Percentiles rank a stretch among this genome's conserved stretches.
These are phyloP conservation scores for Hippocampus abdominalis DNA, from an alignment of 2,113 vertebrate species.

Conservation along the genomic window DNA sequence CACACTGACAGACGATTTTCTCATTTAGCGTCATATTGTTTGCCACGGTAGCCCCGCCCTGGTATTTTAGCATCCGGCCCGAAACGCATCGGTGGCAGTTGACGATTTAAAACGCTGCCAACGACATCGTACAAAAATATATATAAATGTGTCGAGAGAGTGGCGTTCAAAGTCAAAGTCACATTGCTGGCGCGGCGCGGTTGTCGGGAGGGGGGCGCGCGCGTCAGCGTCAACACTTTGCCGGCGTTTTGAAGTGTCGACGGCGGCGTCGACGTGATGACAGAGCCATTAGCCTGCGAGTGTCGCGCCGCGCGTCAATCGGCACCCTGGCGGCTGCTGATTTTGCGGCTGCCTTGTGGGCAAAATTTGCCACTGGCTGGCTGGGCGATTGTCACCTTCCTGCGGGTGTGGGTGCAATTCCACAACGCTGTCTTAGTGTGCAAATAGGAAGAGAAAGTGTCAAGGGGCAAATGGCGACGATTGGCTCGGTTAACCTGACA, in stretches of 20 bases:
- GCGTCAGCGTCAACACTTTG: conserved; percentile 17
- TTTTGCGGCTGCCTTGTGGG: conserved; percentile 37
- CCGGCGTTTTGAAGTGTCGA: conserved; percentile 41
- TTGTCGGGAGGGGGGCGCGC: conserved; percentile 29
- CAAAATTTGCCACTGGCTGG: conserved; percentile 43
- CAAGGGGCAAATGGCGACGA: neutral
- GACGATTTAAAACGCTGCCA: neutral
- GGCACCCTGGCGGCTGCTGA: conserved; percentile 34
- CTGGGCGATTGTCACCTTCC: conserved; percentile 55
- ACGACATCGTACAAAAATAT: neutral
- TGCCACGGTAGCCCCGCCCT: no score
- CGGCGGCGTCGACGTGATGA: conserved; percentile 49
- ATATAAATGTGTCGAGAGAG: neutral
- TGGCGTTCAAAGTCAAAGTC: conserved; percentile 16
- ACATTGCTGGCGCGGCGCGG: conserved; percentile 7
- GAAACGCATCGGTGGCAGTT: neutral
- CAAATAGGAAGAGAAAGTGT: conserved; percentile 41
- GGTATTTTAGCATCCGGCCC: no score
- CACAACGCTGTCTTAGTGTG: conserved; percentile 14
- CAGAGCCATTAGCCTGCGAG: conserved; percentile 50
- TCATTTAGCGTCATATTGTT: no score
- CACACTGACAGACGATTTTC: no score
- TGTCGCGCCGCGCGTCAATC: conserved; percentile 52
- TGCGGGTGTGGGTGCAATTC: conserved; percentile 40
- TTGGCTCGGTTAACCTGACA: neutral